Percentiles rank a stretch among this genome's conserved stretches.
phyloP scores from a whole-genome alignment of 2,797 vertebrate genomes.

The Phaenicophaeus curvirostris region DNA sequence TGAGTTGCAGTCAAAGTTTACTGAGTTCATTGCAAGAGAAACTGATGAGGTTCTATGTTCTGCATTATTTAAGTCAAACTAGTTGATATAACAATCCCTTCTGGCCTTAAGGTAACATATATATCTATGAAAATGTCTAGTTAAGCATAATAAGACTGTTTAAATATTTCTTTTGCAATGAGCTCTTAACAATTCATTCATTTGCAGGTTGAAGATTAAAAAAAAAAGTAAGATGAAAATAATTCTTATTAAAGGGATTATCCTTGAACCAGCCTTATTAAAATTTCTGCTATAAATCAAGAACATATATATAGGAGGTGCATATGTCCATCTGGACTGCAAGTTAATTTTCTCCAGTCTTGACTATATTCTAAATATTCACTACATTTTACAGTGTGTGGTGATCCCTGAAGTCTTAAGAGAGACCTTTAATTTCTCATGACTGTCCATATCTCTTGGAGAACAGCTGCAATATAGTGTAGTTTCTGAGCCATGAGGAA shows the following conservation, averaged over 20 bases:
- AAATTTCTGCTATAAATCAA: neutral
- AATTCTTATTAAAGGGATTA: neutral
- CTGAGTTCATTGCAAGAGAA: neutral
- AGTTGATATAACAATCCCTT: neutral
- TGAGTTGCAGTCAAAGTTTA: neutral
- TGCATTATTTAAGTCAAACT: neutral
- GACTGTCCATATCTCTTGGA: neutral
- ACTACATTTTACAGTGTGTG: neutral
- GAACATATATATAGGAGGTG: neutral
- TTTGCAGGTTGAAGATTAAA: neutral
- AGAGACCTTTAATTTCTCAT: neutral
- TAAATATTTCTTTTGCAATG: neutral
- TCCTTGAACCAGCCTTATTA: neutral
- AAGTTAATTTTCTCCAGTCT: neutral
- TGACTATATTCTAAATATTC: neutral
- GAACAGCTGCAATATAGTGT: fast-evolving
- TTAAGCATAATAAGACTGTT: neutral
- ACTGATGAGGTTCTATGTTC: neutral
- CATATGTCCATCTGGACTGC: neutral
- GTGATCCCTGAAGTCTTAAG: neutral
- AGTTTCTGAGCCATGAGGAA: neutral
- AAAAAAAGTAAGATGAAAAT: neutral
- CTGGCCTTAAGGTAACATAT: neutral
- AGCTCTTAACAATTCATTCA: neutral
- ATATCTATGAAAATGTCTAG: neutral